These are phyloP conservation scores for Pyxicephalus adspersus DNA, from an alignment of 2,113 vertebrate species.

Conservation along the genomic window DNA sequence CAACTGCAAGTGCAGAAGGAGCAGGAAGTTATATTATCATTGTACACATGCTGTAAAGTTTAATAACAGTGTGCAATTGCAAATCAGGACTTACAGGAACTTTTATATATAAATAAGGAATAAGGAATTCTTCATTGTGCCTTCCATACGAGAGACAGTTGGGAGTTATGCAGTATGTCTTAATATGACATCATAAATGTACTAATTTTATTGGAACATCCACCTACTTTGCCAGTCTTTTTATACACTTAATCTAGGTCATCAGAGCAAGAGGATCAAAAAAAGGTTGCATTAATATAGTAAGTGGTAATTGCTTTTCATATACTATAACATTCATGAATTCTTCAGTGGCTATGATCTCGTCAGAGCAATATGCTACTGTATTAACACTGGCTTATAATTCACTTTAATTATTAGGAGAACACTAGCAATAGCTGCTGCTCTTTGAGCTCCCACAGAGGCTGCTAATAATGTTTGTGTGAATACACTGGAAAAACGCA, in stretches of 20 bases:
- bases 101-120: too few relatives aligned
- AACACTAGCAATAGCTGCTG: background rate
- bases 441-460: slow-evolving; percentile 44
- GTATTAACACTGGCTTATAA: slow-evolving; percentile 21
- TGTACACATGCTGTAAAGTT: too few relatives aligned
- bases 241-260: slow-evolving; percentile 27
- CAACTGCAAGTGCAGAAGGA: too few relatives aligned
- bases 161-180: too few relatives aligned
- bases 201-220: background rate
- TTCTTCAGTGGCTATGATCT: slow-evolving; percentile 21
- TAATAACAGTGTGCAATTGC: too few relatives aligned
- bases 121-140: too few relatives aligned
- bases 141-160: too few relatives aligned
- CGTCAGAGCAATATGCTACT: slow-evolving; percentile 18
- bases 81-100: too few relatives aligned
- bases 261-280: background rate
- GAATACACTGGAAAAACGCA: slow-evolving; percentile 44
- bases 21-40: too few relatives aligned
- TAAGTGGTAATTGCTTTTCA: slow-evolving; percentile 37
- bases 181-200: background rate
- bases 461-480: slow-evolving; percentile 53
- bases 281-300: slow-evolving; percentile 19
- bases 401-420: slow-evolving; percentile 48
- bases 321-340: slow-evolving; percentile 9
- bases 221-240: background rate